Evolutionary conservation across 2,113 vertebrate species (phyloP).

Genomic region (Oenanthe oenanthe): DNA sequence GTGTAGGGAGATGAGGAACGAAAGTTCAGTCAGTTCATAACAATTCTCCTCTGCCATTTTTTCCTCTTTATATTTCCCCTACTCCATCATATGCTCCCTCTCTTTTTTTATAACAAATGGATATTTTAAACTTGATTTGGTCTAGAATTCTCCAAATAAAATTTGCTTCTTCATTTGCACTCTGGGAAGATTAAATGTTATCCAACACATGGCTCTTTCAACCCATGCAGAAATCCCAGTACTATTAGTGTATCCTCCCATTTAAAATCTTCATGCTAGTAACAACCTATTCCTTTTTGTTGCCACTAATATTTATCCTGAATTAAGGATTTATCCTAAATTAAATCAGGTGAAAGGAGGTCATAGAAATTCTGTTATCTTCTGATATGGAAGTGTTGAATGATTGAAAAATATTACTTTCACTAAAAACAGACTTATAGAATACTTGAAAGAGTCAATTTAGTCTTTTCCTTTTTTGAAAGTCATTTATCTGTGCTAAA

Average conservation of each 20-base stretch:
- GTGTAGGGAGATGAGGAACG: fast-evolving
- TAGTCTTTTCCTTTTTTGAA: background rate
- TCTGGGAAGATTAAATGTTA: background rate
- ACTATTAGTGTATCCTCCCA: background rate
- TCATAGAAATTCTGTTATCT: background rate
- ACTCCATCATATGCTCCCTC: background rate
- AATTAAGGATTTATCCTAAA: background rate
- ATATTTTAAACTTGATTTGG: background rate
- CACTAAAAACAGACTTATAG: background rate
- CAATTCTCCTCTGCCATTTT: fast-evolving
- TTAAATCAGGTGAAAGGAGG: background rate
- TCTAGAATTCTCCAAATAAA: background rate
- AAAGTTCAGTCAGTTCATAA: background rate
- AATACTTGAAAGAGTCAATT: background rate
- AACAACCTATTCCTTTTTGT: background rate
- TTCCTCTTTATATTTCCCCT: background rate
- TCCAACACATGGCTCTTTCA: background rate
- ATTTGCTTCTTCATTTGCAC: background rate
- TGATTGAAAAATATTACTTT: background rate
- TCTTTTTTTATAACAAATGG: background rate
- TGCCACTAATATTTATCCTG: background rate
- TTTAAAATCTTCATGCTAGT: background rate
- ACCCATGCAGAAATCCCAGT: background rate
- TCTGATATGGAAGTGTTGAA: background rate
- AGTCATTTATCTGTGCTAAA: background rate